Conservation (phyloP, 2,888 invertebrate species). For the Plebejus argus region DNA sequence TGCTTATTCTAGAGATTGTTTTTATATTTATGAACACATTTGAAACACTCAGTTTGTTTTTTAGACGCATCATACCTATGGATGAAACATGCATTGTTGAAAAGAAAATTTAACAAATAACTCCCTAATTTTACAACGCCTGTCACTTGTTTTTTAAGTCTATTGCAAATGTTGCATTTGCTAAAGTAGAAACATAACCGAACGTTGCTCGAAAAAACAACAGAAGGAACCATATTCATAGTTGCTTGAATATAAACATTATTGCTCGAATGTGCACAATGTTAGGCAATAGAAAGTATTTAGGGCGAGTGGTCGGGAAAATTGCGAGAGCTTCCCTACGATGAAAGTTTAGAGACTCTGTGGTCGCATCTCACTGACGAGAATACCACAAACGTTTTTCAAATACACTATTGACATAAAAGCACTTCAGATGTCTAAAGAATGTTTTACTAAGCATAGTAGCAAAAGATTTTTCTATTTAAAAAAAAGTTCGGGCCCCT, state of each 20-base stretch:
- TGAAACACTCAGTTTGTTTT: neutral
- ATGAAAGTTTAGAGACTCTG: constrained; percentile 49
- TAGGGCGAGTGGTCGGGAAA: constrained; percentile 31
- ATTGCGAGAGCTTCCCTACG: constrained; percentile 36
- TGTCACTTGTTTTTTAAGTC: too few relatives aligned
- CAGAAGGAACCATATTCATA: too few relatives aligned
- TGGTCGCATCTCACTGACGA: constrained; percentile 43
- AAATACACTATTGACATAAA: neutral
- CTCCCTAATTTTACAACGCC: too few relatives aligned
- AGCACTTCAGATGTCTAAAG: neutral
- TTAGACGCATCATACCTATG: too few relatives aligned
- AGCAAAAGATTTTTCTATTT: constrained; percentile 55
- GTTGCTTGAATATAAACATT: neutral
- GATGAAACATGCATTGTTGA: too few relatives aligned
- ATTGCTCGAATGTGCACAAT: neutral
- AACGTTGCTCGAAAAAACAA: too few relatives aligned
- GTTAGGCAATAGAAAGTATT: constrained; percentile 33
- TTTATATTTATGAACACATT: neutral
- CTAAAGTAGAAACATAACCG: too few relatives aligned
- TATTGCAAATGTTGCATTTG: too few relatives aligned
- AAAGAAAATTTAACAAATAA: too few relatives aligned
- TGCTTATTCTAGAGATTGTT: neutral
- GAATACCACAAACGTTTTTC: constrained; percentile 12
- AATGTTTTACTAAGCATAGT: neutral
- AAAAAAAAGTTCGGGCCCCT: constrained; percentile 77